Base-by-base conservation (phyloP, 2,888 invertebrate species). In the Pelosia muscerda region DNA sequence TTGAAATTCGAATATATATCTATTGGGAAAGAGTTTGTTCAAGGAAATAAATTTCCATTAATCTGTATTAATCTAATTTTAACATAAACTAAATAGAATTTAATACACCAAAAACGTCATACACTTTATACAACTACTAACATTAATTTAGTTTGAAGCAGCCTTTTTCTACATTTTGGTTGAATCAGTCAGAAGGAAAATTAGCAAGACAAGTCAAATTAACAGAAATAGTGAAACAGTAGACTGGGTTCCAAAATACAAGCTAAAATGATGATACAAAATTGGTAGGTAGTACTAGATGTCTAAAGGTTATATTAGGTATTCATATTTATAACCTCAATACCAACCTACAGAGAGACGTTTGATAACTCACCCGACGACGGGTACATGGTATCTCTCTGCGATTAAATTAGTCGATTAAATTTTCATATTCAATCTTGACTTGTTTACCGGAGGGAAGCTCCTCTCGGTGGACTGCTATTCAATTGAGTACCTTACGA, bases 391-490 rank as follows among this genome's bases (percentile, higher is more conserved):
- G 88, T 90, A 91, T 89, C 87, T 88, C 87, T 92, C 95, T 95
- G 95, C 95, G 95, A 96, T 96, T 95, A 96, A 96, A 96, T 96
- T 96, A 96, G 95, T 95, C 95, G 95, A 96, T 96, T 96, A 96
- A 96, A 96, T 96, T 96, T 96, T 96, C 96, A 96, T 96, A 96
- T 96, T 96, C 96, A 96, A 96, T 96, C 96, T 96, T 96, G 96
- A 95, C 95, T 95, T 96, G 95, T 95, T 95, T 96, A 95, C 96
- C 93, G 94, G 90, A 91, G 95, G 95, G 95, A 95, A 88, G 86
- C 87, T 86, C 88, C 86, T 75, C 73, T 70, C 74, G 75, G 78
- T 79, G 80, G 80, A 81, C 79, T 63, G 66, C 38, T 62, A 42
- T 73, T 70, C 72, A 66, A 83, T 72, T 81, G 74, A 80, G 65